A percentile compares a stretch with the other conserved stretches of the same genome.
These are phyloP conservation scores for Sinocyclocheilus anophthalmus DNA, from an alignment of 2,113 vertebrate species.

Conservation along the genomic window DNA sequence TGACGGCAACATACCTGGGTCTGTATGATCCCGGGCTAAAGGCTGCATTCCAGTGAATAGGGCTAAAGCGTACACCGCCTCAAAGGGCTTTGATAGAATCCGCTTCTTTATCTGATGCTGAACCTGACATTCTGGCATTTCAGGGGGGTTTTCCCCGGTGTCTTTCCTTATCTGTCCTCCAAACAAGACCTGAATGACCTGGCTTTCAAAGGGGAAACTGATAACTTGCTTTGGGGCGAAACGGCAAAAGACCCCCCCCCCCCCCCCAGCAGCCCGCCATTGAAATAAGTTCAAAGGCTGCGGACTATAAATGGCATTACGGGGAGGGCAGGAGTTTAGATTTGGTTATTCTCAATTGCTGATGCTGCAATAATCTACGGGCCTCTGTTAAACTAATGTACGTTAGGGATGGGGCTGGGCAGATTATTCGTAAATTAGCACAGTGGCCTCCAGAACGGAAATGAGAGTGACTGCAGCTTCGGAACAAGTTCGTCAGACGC, in stretches of 20 bases:
- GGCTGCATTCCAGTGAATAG: conserved; percentile 51
- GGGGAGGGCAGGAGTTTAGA: conserved; percentile 46
- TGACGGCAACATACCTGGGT: conserved; percentile 41
- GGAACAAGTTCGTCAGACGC: conserved; percentile 47
- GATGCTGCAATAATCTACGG: conserved; percentile 41
- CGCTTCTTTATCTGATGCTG: conserved; percentile 58
- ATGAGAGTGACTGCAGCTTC: conserved; percentile 43
- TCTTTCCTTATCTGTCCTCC: conserved; percentile 56
- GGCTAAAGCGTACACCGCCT: conserved; percentile 43
- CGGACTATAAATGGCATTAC: conserved; percentile 56
- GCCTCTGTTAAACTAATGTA: conserved; percentile 56
- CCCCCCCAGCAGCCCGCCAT: conserved; percentile 46
- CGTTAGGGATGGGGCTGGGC: conserved; percentile 41
- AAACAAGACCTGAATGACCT: conserved; percentile 60
- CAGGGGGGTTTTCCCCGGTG: conserved; percentile 46
- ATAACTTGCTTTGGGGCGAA: conserved; percentile 58
- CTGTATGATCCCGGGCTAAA: conserved; percentile 35
- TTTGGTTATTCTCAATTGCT: conserved; percentile 58
- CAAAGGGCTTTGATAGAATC: conserved; percentile 57
- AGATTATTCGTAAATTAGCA: conserved; percentile 53
- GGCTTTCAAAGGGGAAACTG: conserved; percentile 53
- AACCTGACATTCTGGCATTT: conserved; percentile 59
- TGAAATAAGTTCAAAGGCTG: conserved; percentile 54
- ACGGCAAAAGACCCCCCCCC: conserved; percentile 42
- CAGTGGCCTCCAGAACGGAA: conserved; percentile 51